Conservation (phyloP, 2,113 vertebrate genomes). For the Passerina amoena region DNA sequence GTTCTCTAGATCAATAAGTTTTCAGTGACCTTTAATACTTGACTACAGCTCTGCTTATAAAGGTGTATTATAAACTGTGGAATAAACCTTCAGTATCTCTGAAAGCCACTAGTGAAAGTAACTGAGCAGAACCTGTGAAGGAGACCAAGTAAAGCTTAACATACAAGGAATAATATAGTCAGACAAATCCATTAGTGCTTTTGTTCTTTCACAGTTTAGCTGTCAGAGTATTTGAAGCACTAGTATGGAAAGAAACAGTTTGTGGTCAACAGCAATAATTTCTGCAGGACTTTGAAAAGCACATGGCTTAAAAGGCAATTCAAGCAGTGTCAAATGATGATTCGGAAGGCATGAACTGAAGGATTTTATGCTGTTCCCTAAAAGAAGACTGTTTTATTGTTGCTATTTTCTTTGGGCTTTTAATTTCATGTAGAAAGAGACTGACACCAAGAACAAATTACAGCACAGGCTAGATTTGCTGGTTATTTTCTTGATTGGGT, state of each 20-base stretch:
- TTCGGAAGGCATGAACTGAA: not conserved
- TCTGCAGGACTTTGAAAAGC: not conserved
- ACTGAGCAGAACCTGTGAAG: not conserved
- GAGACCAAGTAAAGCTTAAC: not conserved
- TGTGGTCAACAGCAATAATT: slow-evolving; percentile 2
- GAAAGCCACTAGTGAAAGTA: not conserved
- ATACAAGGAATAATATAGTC: slow-evolving; percentile 23
- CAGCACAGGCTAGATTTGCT: not conserved
- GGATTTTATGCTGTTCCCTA: not conserved
- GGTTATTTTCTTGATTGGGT: not conserved
- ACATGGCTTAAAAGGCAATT: not conserved
- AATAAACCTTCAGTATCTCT: not conserved
- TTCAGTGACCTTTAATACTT: not conserved
- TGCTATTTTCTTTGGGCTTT: not conserved
- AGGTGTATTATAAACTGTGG: not conserved
- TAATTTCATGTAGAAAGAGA: not conserved
- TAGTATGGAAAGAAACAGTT: not conserved
- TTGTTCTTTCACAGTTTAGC: slow-evolving; percentile 22
- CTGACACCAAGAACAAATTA: not conserved
- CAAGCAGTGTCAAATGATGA: not conserved
- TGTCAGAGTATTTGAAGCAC: slow-evolving; percentile 27
- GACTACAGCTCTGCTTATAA: not conserved
- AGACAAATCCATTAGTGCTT: slow-evolving; percentile 57
- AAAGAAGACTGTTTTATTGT: not conserved
- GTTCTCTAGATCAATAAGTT: slow-evolving; percentile 20